phyloP scores from a whole-genome alignment of 2,113 vertebrate genomes.

The Paralichthys olivaceus region DNA sequence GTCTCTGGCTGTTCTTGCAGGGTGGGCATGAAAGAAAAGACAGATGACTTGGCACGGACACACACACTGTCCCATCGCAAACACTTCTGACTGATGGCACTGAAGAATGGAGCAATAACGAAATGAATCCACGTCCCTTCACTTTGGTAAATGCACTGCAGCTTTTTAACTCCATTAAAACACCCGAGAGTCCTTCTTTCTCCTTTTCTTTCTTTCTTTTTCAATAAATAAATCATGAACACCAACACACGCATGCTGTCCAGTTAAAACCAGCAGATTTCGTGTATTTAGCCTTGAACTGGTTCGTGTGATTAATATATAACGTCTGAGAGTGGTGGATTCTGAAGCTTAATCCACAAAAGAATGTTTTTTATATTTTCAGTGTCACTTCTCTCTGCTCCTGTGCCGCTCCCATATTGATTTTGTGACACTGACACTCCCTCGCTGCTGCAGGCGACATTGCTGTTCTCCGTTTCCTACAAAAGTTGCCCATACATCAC shows the following conservation, averaged over 20 bases:
- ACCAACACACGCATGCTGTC: not conserved
- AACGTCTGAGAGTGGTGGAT: not conserved
- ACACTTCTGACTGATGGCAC: constrained; percentile 32
- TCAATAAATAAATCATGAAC: not conserved
- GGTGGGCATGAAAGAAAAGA: constrained; percentile 56
- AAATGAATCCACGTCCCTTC: constrained; percentile 58
- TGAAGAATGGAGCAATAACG: constrained; percentile 61
- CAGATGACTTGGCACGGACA: constrained; percentile 60
- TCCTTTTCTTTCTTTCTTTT: not conserved
- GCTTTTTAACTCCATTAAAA: constrained; percentile 52
- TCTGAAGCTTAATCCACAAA: not conserved
- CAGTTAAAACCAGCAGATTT: not conserved
- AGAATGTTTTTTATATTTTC: not conserved
- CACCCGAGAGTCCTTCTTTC: not conserved
- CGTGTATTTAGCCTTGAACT: not conserved
- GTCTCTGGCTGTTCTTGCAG: constrained; percentile 9
- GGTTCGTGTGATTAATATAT: not conserved
- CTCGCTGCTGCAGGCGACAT: constrained; percentile 55
- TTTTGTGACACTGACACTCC: constrained; percentile 61
- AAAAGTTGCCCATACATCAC: constrained; percentile 60
- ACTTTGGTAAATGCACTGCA: constrained; percentile 29
- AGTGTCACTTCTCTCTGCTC: constrained; percentile 26
- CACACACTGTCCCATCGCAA: constrained; percentile 50
- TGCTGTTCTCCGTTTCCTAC: constrained; percentile 44
- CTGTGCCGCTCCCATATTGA: constrained; percentile 38